Base-by-base conservation (phyloP, 2,888 invertebrate species). In the Parthenolecanium corni region DNA sequence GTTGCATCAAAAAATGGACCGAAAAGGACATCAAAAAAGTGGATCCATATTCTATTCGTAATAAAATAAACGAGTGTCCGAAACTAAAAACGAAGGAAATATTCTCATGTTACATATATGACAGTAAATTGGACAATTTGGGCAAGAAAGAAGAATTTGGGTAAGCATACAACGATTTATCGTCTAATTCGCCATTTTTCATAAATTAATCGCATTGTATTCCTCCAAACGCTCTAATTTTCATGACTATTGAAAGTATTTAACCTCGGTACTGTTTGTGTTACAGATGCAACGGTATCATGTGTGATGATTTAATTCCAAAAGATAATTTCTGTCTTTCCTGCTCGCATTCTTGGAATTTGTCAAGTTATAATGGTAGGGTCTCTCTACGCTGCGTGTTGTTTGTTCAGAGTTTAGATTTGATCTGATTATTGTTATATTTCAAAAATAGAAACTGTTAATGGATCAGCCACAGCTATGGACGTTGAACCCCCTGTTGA, bases 81-180 rank as follows among this genome's bases (percentile, higher is more conserved):
- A 58, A 52, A 63, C 42, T 63, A 3, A 63, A 63, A 20, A 54
- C 53, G 21, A 63, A 63, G 25, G 63, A 53, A 18, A 36, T 52
- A 20, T 36, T 53, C 20, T 54, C 47, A 12, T 53, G 63, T 25
- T 46, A 63, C 20, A 63, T 63, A 25, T 63, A 53, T 47, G 49
- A 53, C 18, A 46, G 31, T 54, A 54, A 63, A 53, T 23, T 46
- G 31, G 63, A 63, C 24, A 46, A 31, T 9, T 23, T 63, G 16
- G 63, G 63, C 9, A 63, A 53, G 46, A 63, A 53, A 38, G 63
- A 63, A 53, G 63, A 63, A 54, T 63, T 63, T 18, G 52, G 63
- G 63, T 63, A 11, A 20, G 54, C 42, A 9, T 9, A 42, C 18
- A 4, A 42, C 3, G 16, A n/a, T n/a, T n/a, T n/a, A n/a, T n/a